A percentile compares a stretch with the other conserved stretches of the same genome.
These are phyloP conservation scores for Pelochelys cantorii DNA, from an alignment of 2,797 vertebrate species.

Conservation along the genomic window DNA sequence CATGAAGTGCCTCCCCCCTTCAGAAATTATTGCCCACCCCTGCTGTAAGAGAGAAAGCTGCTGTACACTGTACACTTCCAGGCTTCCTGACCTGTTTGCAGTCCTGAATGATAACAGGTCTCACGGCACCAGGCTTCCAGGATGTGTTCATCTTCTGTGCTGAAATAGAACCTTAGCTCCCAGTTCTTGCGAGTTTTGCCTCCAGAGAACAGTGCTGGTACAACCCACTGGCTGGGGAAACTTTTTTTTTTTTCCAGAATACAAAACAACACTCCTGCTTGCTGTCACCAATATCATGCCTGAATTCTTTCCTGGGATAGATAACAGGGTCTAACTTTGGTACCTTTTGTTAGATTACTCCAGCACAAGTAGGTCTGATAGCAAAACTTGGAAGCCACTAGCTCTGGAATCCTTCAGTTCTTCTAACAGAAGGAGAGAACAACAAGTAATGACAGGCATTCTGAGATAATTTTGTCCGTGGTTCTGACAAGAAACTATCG, in stretches of 20 bases:
- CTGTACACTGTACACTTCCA: not conserved
- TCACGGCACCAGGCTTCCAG: not conserved
- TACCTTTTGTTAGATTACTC: not conserved
- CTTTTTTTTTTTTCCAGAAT: not conserved
- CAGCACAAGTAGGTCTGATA: not conserved
- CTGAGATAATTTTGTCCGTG: not conserved
- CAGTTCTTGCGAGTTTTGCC: not conserved
- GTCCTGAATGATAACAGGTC: not conserved
- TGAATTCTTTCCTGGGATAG: not conserved
- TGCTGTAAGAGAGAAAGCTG: not conserved
- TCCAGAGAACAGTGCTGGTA: not conserved
- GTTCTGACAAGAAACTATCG: not conserved
- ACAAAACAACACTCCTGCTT: not conserved
- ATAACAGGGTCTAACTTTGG: not conserved
- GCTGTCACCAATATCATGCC: not conserved
- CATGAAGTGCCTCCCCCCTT: too few species aligned
- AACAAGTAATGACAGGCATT: not conserved
- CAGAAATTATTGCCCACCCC: too few species aligned
- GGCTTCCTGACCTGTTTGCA: not conserved
- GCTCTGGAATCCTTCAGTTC: not conserved
- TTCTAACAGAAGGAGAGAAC: not conserved
- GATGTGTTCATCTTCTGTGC: not conserved
- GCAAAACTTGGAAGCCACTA: not conserved
- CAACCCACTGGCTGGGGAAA: too few species aligned
- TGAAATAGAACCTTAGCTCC: not conserved